Percentiles rank a stretch among this genome's conserved stretches.
Conservation (phyloP, 2,113 vertebrate species). For the Platanista minor region DNA sequence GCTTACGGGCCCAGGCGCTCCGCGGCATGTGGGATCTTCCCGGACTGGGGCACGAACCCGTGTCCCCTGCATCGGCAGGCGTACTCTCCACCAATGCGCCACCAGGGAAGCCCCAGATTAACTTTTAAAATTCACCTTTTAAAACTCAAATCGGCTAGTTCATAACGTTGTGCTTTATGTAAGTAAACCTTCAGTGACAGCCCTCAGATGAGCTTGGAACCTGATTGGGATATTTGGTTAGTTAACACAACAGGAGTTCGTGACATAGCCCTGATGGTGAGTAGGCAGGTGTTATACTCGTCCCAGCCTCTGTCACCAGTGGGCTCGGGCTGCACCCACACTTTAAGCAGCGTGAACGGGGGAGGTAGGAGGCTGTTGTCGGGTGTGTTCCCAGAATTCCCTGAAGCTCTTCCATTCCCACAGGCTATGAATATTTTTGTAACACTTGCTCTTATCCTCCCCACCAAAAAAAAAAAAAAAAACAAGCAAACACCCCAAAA, state of each 20-base stretch:
- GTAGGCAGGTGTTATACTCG: not conserved
- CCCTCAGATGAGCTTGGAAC: not conserved
- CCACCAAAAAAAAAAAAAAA: accelerated
- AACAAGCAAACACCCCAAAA: too few relatives aligned
- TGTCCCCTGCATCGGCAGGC: too few relatives aligned
- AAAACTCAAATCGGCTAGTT: not conserved
- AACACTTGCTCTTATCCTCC: not conserved
- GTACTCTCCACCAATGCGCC: too few relatives aligned
- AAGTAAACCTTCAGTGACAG: not conserved
- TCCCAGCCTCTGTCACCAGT: not conserved
- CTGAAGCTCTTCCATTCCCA: not conserved
- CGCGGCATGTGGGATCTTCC: too few relatives aligned
- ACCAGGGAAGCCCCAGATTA: too few relatives aligned
- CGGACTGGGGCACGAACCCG: too few relatives aligned
- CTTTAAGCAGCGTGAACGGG: not conserved
- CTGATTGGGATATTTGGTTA: not conserved
- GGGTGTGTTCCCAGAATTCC: not conserved
- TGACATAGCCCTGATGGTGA: not conserved
- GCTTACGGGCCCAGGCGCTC: too few relatives aligned
- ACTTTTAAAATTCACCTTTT: slow-evolving; percentile 11
- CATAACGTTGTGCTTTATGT: not conserved
- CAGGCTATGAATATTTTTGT: not conserved
- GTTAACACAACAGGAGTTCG: not conserved
- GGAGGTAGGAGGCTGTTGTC: not conserved
- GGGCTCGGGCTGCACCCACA: not conserved